Percentiles rank a stretch among this genome's conserved stretches.
These are phyloP conservation scores for Vanessa cardui DNA, from an alignment of 2,888 invertebrate genomes.

Conservation along the genomic window DNA sequence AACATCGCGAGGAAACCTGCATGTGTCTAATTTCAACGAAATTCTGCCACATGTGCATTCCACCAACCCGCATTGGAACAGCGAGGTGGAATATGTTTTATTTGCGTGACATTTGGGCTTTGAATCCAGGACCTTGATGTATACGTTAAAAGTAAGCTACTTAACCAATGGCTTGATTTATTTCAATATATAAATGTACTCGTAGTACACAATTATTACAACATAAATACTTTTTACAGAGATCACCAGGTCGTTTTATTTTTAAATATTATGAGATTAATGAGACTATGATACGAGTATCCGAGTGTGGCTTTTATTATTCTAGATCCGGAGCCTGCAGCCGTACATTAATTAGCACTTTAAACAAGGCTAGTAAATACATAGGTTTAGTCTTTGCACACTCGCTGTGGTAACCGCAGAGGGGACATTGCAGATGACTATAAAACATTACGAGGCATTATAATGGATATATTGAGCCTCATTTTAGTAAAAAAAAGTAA, in stretches of 20 bases:
- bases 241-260: too few species aligned
- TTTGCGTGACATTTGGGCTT: too few species aligned
- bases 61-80: too few species aligned
- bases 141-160: too few species aligned
- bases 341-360: slow-evolving; percentile 42
- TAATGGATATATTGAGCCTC: slow-evolving; percentile 30
- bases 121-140: too few species aligned
- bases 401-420: slow-evolving; percentile 28
- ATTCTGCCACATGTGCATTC: too few species aligned
- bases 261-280: neutral
- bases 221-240: neutral
- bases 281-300: slow-evolving; percentile 2
- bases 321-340: slow-evolving; percentile 22
- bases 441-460: slow-evolving; percentile 31
- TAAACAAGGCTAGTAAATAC: slow-evolving; percentile 37
- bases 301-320: slow-evolving; percentile 6
- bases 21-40: too few species aligned
- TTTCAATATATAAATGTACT: too few species aligned
- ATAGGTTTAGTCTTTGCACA: slow-evolving; percentile 40
- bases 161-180: too few species aligned
- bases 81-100: too few species aligned
- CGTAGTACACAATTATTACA: too few species aligned
- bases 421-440: slow-evolving; percentile 29
- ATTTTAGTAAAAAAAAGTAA: neutral
- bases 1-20: too few species aligned